phyloP scores from a whole-genome alignment of 2,888 invertebrate species.

The Alcis repandata region DNA sequence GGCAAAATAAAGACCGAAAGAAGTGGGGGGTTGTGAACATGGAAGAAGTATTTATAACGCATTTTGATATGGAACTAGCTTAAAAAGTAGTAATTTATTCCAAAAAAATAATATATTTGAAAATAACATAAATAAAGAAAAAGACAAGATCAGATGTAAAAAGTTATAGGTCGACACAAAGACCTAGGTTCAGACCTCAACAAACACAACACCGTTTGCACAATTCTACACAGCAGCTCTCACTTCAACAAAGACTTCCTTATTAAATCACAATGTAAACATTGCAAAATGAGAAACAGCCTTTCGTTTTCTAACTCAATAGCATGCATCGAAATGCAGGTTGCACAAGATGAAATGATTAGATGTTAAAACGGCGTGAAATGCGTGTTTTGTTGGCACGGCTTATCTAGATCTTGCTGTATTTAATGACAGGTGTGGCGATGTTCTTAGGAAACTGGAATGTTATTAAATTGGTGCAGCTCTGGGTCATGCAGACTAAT shows the following conservation, averaged over 20 bases:
- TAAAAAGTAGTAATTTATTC: too few species aligned
- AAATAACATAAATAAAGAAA: too few species aligned
- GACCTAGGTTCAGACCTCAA: too few species aligned
- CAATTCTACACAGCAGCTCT: not conserved
- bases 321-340: conserved; percentile 38
- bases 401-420: conserved; percentile 36
- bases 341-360: conserved; percentile 26
- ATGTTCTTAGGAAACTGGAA: not conserved
- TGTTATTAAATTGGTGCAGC: not conserved
- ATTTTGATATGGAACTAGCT: too few species aligned
- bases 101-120: too few species aligned
- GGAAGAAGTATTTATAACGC: too few species aligned
- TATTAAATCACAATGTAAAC: not conserved
- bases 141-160: too few species aligned
- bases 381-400: conserved; percentile 41
- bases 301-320: conserved; percentile 53
- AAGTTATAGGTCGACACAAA: too few species aligned
- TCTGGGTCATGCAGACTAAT: too few species aligned
- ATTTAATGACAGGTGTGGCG: not conserved
- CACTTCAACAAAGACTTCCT: conserved; percentile 13
- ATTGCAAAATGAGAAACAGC: conserved; percentile 10
- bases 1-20: too few species aligned
- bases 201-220: not conserved
- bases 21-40: too few species aligned
- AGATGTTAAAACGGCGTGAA: conserved; percentile 41